Percentiles rank a stretch among this genome's conserved stretches.
Conservation (phyloP, 1,140 invertebrate species). For the Cardiocondyla obscurior region DNA sequence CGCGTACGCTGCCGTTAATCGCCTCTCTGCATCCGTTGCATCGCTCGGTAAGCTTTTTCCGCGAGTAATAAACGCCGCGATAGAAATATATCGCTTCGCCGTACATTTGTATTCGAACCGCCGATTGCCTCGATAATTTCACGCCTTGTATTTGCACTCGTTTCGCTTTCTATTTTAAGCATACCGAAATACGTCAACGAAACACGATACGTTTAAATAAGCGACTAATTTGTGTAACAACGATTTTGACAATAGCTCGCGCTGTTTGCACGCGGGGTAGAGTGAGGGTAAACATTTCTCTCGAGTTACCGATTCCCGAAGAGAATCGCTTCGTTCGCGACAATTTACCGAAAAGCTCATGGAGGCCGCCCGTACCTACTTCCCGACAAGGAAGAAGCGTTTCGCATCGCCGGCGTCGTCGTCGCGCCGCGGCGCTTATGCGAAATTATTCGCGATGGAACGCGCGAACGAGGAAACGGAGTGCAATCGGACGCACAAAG, state of each 20-base stretch:
- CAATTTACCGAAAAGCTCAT: background rate
- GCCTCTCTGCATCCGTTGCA: background rate
- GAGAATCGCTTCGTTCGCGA: conserved; percentile 26
- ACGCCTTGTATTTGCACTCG: background rate
- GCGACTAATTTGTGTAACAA: background rate
- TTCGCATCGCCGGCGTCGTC: conserved; percentile 2
- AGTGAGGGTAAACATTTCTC: background rate
- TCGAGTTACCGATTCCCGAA: conserved; percentile 30
- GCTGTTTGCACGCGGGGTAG: background rate
- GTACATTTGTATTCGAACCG: background rate
- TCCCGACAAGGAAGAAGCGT: conserved; percentile 1
- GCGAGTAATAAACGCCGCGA: background rate
- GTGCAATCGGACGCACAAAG: conserved; percentile 49
- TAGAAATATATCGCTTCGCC: background rate
- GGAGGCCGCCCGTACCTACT: conserved; percentile 30
- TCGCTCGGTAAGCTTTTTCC: background rate
- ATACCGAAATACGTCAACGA: background rate
- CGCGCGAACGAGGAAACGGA: conserved; percentile 18
- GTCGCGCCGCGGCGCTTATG: conserved; percentile 3
- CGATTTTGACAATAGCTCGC: background rate
- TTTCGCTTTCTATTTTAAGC: background rate
- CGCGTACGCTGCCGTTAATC: conserved; percentile 20
- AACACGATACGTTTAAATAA: background rate
- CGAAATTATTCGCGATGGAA: conserved; percentile 45
- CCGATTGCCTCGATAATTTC: background rate